Conservation (phyloP, 2,113 vertebrate genomes). For the Todiramphus chloris region DNA sequence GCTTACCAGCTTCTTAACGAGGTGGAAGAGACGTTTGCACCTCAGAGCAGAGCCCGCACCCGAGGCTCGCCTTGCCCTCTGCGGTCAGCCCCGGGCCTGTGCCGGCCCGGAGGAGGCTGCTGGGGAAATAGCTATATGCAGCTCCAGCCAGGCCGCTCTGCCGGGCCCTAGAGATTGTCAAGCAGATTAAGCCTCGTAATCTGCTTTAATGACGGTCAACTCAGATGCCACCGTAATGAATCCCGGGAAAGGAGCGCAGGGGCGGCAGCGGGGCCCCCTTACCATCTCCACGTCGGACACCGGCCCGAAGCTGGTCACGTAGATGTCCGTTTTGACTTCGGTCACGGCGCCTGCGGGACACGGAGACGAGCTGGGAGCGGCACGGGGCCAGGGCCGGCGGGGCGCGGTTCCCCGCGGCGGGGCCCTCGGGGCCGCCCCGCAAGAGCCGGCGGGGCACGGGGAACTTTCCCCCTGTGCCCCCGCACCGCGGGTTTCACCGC, state of each 20-base stretch:
- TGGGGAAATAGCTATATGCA: background rate
- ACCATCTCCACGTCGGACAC: conserved; percentile 98
- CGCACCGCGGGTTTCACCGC: background rate
- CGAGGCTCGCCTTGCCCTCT: accelerated
- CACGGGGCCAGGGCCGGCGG: background rate
- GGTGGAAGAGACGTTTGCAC: background rate
- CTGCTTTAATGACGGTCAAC: conserved; percentile 81
- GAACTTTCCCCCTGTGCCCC: accelerated
- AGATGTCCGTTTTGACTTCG: conserved; percentile 94
- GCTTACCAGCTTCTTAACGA: background rate
- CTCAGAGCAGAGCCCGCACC: background rate
- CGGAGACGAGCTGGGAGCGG: background rate
- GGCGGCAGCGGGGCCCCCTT: conserved; percentile 8
- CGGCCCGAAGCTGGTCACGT: conserved; percentile 94
- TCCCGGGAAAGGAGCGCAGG: background rate
- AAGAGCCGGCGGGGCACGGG: background rate
- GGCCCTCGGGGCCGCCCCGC: background rate
- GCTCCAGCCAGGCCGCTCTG: conserved; percentile 30
- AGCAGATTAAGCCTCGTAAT: conserved; percentile 82
- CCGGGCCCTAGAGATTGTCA: conserved; percentile 74
- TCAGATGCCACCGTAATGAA: conserved; percentile 80
- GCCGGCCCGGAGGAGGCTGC: background rate
- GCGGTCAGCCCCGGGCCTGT: background rate
- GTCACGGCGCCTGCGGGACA: conserved; percentile 84
- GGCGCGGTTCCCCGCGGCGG: too few species aligned